Evolutionary conservation across 2,797 vertebrate genomes (phyloP).

Genomic region (Adrianichthys oophorus): DNA sequence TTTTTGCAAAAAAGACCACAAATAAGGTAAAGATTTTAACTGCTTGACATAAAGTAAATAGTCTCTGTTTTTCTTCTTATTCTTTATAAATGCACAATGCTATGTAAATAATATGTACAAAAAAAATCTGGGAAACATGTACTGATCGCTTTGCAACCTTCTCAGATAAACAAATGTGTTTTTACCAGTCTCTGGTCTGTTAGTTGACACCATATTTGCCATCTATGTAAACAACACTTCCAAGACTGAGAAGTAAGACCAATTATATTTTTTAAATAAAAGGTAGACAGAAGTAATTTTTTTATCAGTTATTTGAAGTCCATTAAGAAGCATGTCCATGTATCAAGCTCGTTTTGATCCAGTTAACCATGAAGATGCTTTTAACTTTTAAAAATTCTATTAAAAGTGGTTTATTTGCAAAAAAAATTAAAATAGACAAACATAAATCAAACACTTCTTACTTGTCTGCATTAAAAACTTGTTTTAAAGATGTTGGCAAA

Average conservation of each 20-base stretch:
- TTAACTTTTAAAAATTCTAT: neutral
- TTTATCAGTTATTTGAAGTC: neutral
- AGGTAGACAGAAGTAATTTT: neutral
- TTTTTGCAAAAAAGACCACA: no score
- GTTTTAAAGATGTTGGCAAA: no score
- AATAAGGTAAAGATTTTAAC: slow-evolving; percentile 3
- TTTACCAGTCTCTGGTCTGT: slow-evolving; percentile 45
- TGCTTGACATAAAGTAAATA: neutral
- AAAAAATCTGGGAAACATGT: slow-evolving; percentile 57
- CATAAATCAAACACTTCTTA: no score
- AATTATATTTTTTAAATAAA: neutral
- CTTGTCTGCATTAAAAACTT: no score
- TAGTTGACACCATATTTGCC: neutral
- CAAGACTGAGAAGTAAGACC: neutral
- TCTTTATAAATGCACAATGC: slow-evolving; percentile 30
- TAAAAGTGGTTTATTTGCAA: neutral
- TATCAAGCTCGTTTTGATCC: neutral
- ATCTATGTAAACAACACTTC: neutral
- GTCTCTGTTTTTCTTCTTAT: slow-evolving; percentile 30
- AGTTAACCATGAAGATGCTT: neutral
- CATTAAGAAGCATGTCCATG: neutral
- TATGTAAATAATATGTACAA: slow-evolving; percentile 81
- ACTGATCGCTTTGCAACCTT: slow-evolving; percentile 56
- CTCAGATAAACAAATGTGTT: slow-evolving; percentile 66
- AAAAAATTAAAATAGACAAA: neutral